A percentile compares a stretch with the other conserved stretches of the same genome.
phyloP scores from a whole-genome alignment of 92 coral and sea anemone species.

The Epizoanthus ramosus region DNA sequence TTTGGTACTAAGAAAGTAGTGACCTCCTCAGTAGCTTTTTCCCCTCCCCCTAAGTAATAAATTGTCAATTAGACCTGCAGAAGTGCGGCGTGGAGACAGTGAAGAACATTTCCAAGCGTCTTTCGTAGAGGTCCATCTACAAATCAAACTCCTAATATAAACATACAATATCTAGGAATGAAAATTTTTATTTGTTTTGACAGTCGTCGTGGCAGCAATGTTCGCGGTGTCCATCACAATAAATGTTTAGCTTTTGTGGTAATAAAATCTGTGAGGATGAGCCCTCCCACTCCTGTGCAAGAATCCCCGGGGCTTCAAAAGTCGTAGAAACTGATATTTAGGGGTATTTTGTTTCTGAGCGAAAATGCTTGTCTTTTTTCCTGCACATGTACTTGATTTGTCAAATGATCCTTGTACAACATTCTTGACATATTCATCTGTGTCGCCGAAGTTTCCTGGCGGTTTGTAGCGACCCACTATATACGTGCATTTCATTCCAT shows the following conservation, averaged over 20 bases:
- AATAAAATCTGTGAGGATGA: neutral
- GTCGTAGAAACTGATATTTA: neutral
- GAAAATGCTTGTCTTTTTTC: slow-evolving; percentile 17
- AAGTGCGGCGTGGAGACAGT: no score
- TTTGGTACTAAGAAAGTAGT: no score
- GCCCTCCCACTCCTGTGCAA: neutral
- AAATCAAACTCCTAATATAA: no score
- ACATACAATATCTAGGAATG: no score
- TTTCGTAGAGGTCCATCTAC: no score
- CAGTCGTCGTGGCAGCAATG: no score
- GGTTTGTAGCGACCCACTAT: slow-evolving; percentile 79
- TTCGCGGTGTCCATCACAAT: neutral
- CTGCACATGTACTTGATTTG: slow-evolving; percentile 44
- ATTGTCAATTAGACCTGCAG: no score
- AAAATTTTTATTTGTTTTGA: no score
- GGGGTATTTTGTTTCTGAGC: neutral
- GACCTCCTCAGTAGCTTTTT: no score
- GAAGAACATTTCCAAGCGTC: no score
- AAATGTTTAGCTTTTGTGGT: neutral
- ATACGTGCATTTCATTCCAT: slow-evolving; percentile 63
- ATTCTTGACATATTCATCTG: slow-evolving; percentile 56
- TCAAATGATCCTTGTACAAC: slow-evolving; percentile 76
- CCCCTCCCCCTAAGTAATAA: no score
- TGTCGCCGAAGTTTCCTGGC: slow-evolving; percentile 68
- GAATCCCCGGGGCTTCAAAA: slow-evolving; percentile 15